Evolutionary conservation across 2,888 invertebrate genomes (phyloP), one percentile per base, ranked within the genome.

Genomic region (Ectemnius cavifrons): DNA sequence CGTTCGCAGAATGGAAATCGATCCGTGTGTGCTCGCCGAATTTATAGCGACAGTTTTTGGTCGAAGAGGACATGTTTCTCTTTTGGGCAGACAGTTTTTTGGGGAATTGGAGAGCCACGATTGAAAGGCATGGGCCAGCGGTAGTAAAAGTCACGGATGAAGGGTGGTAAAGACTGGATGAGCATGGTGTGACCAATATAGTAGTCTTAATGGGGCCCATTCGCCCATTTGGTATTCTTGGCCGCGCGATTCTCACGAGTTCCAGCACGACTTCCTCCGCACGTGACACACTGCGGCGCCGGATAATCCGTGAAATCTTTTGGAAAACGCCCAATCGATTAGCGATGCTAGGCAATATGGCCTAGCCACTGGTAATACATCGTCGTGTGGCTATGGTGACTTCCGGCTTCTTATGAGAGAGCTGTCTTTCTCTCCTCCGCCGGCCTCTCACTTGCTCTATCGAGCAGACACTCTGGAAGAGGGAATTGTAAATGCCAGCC

Each of bases 401-500:
- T 82, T 82, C 82, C 82, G 82, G 82, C 75, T 80, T 67, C 77
- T 75, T 68, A 67, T 23, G 57, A 64, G 46, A n/a, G 56, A 52
- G 13, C 28, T 37, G 37, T 47, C 45, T 14, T 46, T 65, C 23
- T 63, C 59, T 23, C 11, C 18, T 56, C 47, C 1, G 28, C 47
- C 23, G 46, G 23, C 45, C 37, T 11, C 46, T 47, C 20, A 4
- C 23, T 23, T n/a, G 27, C 45, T 58, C 65, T 37, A 47, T 28
- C 52, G 62, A 11, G 37, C 37, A 37, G 37, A 37, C 37, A 37
- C 37, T 37, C 37, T 37, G 5, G 1, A 37, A 37, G 37, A 37
- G 11, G 37, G 67, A 74, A 85, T 86, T 84, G 77, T 70, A 80
- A 78, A 88, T 87, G 85, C 88, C 70, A 64, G 76, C 73, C 79